Evolutionary conservation across 2,797 vertebrate genomes (phyloP).

Genomic region (Acipenser transmontanus): DNA sequence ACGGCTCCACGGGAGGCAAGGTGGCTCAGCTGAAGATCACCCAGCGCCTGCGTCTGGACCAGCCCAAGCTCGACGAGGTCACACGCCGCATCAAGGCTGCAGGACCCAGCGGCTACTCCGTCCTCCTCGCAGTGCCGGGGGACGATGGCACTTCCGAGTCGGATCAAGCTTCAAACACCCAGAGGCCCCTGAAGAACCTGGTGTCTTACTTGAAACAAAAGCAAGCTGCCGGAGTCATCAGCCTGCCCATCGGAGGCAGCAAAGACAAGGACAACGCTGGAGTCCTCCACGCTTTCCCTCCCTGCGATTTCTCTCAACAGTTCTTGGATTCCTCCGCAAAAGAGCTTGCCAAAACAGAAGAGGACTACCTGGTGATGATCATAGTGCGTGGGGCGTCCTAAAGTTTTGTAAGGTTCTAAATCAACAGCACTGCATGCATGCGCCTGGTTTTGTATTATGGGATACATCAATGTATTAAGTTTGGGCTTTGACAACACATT

Average conservation of each 20-base stretch:
- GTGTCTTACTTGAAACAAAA: slow-evolving; percentile 99
- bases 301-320: slow-evolving; percentile 98
- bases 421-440: slow-evolving; percentile 74
- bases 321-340: slow-evolving; percentile 98
- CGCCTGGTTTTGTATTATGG: slow-evolving; percentile 77
- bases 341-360: slow-evolving; percentile 96
- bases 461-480: slow-evolving; percentile 64
- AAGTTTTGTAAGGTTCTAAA: slow-evolving; percentile 43
- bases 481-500: slow-evolving; percentile 47
- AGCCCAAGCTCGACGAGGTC: slow-evolving; percentile 96
- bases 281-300: slow-evolving; percentile 96
- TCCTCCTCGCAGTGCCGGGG: slow-evolving; percentile 89
- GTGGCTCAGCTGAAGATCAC: slow-evolving; percentile 96
- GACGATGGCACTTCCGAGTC: slow-evolving; percentile 66
- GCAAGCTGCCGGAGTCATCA: slow-evolving; percentile 97
- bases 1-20: slow-evolving; percentile 77
- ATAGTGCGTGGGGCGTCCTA: slow-evolving; percentile 97
- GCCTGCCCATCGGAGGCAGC: slow-evolving; percentile 92
- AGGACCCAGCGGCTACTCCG: slow-evolving; percentile 85
- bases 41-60: slow-evolving; percentile 93
- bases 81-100: slow-evolving; percentile 96
- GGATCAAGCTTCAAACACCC: slow-evolving; percentile 79
- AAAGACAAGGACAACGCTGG: slow-evolving; percentile 98
- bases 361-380: slow-evolving; percentile 99
- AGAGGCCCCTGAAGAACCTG: slow-evolving; percentile 95